Evolutionary conservation across 1,140 invertebrate genomes (phyloP).

Genomic region (Fopius arisanus): DNA sequence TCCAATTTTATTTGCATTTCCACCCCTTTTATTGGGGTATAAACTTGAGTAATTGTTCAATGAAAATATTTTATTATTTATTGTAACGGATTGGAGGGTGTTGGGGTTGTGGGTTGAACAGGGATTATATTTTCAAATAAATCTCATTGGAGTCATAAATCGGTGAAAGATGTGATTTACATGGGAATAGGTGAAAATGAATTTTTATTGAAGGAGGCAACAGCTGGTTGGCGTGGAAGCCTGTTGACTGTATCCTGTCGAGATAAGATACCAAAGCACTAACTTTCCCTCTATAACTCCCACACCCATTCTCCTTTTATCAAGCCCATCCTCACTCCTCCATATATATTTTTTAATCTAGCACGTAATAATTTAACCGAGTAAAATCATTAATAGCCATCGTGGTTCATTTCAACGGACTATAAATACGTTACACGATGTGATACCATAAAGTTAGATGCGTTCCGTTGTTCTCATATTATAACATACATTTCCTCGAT

Average conservation of each 20-base stretch:
- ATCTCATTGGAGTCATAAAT: too few relatives aligned
- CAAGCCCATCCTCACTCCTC: not conserved
- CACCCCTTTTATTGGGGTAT: not conserved
- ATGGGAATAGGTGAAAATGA: not conserved
- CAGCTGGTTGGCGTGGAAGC: conserved; percentile 21
- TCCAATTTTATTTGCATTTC: not conserved
- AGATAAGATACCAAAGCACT: not conserved
- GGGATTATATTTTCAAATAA: too few relatives aligned
- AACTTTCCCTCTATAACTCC: not conserved
- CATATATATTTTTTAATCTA: not conserved
- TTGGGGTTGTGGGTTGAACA: too few relatives aligned
- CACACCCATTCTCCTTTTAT: not conserved
- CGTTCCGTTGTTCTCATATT: not conserved
- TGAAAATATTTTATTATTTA: not conserved
- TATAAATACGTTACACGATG: not conserved
- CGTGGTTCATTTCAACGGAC: not conserved
- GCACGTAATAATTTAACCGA: not conserved
- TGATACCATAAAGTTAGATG: not conserved
- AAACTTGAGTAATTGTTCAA: not conserved
- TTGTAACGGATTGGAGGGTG: too few relatives aligned
- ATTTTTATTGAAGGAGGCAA: conserved; percentile 8
- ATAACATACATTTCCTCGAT: conserved; percentile 21
- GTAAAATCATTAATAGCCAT: not conserved
- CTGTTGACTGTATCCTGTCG: conserved; percentile 18
- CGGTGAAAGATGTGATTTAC: not conserved